Evolutionary conservation across 2,113 vertebrate species (phyloP), one percentile per base, ranked within the genome.

Genomic region (Myodes glareolus): DNA sequence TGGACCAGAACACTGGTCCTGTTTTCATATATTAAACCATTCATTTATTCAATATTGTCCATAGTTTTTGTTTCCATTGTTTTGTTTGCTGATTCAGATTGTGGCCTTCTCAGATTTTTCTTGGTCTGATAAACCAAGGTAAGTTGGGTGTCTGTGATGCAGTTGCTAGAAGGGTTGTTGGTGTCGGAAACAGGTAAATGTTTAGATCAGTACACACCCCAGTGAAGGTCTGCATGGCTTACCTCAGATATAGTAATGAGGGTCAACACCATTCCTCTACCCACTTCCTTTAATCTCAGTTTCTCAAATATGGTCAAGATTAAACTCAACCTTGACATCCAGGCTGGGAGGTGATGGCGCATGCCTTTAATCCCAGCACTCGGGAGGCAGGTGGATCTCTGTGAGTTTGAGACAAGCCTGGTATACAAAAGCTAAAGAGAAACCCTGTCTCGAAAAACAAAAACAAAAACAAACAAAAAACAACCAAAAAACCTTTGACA

Each of bases 231-330:
- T 50, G 29, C 31, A 50, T 67, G 31, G 31, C 45, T 47, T 86
- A 45, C 63, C 84, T 47, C 17, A 13, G 61, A 52, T 90, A 85
- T 58, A n/a, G 23, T 72, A 72, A 72, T 72, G 45, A 88, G 2
- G 65, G 12, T 27, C 45, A 88, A 6, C 21, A 36, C 36, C 11
- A 13, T 87, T 27, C 65, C n/a, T 70, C 65, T n/a, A 14, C 16
- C 76, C 78, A 9, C 29, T 3, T 94, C 21, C 90, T 93, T 82
- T 80, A 55, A 45, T 42, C n/a, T 65, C 2, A 45, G 61, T 11
- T 80, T 88, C 42, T 90, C 55, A 93, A 29, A 39, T 92, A 58
- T 45, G 92, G 88, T 80, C 73, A 94, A 72, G 39, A 91, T 72
- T 95, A 93, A 95, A 67, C 50, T 88, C 45, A 67, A 63, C 45